phyloP scores from a whole-genome alignment of 2,888 invertebrate genomes.

The Ryuthela nishihirai region DNA sequence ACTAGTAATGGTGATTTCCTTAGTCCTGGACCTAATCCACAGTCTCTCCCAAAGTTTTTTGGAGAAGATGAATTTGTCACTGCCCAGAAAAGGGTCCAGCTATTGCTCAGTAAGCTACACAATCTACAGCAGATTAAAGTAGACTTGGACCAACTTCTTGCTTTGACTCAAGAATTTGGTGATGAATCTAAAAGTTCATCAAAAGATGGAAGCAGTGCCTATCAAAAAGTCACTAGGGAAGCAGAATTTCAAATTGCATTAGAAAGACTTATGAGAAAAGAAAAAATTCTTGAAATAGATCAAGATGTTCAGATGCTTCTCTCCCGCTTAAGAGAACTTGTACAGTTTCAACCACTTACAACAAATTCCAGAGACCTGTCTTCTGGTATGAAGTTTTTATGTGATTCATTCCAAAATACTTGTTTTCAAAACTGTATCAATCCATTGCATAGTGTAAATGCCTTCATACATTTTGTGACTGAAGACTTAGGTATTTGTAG shows the following conservation, averaged over 20 bases:
- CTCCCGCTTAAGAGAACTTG: conserved; percentile 5
- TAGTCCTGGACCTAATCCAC: not conserved
- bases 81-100: conserved; percentile 22
- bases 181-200: not conserved
- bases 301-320: conserved; percentile 22
- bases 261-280: conserved; percentile 22
- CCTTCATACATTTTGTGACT: conserved; percentile 16
- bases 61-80: conserved; percentile 1
- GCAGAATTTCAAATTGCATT: conserved; percentile 11
- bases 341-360: conserved; percentile 12
- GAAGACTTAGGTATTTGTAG: not conserved
- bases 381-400: too few species aligned
- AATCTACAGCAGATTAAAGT: conserved; percentile 27
- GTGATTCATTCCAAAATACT: too few species aligned
- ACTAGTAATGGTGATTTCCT: too few species aligned
- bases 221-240: conserved; percentile 7
- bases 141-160: conserved; percentile 18
- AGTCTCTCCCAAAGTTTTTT: conserved; percentile 3
- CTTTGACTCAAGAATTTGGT: not conserved
- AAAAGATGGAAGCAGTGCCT: not conserved
- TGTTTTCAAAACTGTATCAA: too few species aligned
- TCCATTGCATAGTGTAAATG: conserved; percentile 9
- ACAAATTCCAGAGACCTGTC: too few species aligned
- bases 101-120: conserved; percentile 22
- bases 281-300: conserved; percentile 20